Evolutionary conservation across 1,140 invertebrate species (phyloP).

Genomic region (Drosophila setifemur): DNA sequence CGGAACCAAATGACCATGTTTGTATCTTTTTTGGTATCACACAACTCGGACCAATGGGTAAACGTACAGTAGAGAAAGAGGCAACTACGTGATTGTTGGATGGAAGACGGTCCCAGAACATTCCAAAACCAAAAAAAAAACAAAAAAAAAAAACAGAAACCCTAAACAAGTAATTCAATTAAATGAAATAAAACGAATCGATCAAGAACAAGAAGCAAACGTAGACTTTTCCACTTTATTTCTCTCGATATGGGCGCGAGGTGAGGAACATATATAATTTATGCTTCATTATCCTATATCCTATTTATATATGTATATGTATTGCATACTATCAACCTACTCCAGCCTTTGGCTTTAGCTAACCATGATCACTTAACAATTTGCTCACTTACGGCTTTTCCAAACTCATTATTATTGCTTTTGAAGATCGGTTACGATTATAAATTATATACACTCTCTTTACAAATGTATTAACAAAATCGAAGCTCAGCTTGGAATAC

Average conservation of each 20-base stretch:
- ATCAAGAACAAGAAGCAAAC: slow-evolving; percentile 28
- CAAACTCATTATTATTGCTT: slow-evolving; percentile 18
- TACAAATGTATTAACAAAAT: slow-evolving; percentile 31
- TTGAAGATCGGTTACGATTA: slow-evolving; percentile 18
- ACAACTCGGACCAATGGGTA: slow-evolving; percentile 47
- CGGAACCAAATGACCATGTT: slow-evolving; percentile 65
- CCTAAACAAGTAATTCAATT: slow-evolving; percentile 7
- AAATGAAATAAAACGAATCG: slow-evolving; percentile 4
- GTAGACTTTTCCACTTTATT: neutral
- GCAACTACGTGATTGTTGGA: slow-evolving; percentile 28
- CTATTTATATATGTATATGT: too few species aligned
- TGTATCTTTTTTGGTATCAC: slow-evolving; percentile 29
- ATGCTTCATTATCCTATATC: too few species aligned
- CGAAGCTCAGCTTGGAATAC: slow-evolving; percentile 43
- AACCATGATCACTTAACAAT: slow-evolving; percentile 13
- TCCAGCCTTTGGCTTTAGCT: slow-evolving; percentile 7
- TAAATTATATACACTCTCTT: slow-evolving; percentile 12
- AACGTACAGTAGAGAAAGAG: neutral
- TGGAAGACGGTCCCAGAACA: slow-evolving; percentile 16
- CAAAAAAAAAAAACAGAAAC: neutral
- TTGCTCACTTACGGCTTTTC: neutral
- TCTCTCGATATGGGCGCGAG: slow-evolving; percentile 9
- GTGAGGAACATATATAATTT: slow-evolving; percentile 16
- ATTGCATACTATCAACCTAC: slow-evolving; percentile 3
- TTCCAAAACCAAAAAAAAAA: too few species aligned